Base-by-base conservation (phyloP, 64 coral and sea anemone genomes). In the Montipora cactus region DNA sequence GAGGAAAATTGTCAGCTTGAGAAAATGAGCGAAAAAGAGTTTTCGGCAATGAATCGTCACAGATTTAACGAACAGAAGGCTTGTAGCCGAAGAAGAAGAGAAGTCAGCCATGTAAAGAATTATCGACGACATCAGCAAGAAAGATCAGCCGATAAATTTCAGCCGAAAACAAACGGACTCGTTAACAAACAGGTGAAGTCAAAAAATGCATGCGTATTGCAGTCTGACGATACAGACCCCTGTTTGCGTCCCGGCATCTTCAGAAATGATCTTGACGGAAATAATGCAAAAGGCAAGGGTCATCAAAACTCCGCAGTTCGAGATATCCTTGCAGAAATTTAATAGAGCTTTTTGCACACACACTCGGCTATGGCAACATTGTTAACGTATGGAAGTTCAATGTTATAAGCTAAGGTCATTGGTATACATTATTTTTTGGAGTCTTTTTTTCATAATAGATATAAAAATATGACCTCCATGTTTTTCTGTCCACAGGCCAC, bases 271-370 rank as follows among this genome's bases (percentile, higher is more conserved):
- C 0, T 19, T 8, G 44, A 23, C n/a, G 82, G 2, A 59, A 82
- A 22, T 7, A 86, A 18, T 21, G 5, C 37, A 20, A 68, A 71
- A 5, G 18, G 49, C 16, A 72, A 23, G 48, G 10, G 16, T 48
- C 4, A 16, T 16, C 64, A 21, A 50, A 86, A 48, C 46, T 51
- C 66, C 71, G 61, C 7, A 49, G 82, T 86, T 72, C 44, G 82
- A 86, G 82, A 71, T 86, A 86, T 86, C 82, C 82, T 86, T 86
- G 66, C 8, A 47, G 18, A 8, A 13, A 18, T 22, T 73, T 25
- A 10, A 4, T 8, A 73, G 5, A 76, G 6, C 23, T 46, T 23
- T 8, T 10, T 23, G 10, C 45, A 45, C 21, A 10, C 8, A 10
- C 2, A 37, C 37, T 37, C 37, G 37, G 37, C 37, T 37, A 37